Conservation (phyloP, 2,797 vertebrate genomes). For the Molossus alvarezi region DNA sequence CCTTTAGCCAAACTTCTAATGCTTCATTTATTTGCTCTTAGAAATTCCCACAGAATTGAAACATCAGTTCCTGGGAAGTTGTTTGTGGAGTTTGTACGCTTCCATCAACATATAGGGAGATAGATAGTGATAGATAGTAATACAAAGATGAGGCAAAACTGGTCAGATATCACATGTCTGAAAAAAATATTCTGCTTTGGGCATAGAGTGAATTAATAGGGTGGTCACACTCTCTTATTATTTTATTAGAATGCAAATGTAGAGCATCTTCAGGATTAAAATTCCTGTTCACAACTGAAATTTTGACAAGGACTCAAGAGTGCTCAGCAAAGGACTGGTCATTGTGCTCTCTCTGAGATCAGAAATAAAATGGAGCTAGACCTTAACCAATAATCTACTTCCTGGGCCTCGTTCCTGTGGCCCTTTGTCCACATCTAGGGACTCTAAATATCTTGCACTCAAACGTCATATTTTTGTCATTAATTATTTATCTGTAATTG, state of each 20-base stretch:
- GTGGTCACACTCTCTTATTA: neutral
- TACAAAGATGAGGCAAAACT: neutral
- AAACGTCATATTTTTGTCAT: conserved; percentile 1
- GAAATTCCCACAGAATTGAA: conserved; percentile 22
- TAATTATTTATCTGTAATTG: conserved; percentile 35
- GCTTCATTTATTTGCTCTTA: neutral
- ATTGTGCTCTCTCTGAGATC: neutral
- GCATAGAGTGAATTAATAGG: neutral
- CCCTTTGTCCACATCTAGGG: neutral
- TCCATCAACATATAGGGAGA: neutral
- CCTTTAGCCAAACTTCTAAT: conserved; percentile 3
- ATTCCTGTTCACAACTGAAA: conserved; percentile 1
- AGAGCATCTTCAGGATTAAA: conserved; percentile 1
- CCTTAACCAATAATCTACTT: neutral
- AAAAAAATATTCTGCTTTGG: neutral
- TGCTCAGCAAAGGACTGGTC: neutral
- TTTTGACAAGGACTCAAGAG: neutral
- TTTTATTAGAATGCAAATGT: neutral
- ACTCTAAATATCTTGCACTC: neutral
- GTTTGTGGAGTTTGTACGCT: conserved; percentile 21
- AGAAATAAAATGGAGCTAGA: neutral
- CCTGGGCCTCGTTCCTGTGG: neutral
- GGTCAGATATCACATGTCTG: neutral
- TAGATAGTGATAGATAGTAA: neutral
- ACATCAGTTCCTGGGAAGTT: neutral